Conservation (phyloP, 2,888 invertebrate genomes). For the Allolobophora icterica region DNA sequence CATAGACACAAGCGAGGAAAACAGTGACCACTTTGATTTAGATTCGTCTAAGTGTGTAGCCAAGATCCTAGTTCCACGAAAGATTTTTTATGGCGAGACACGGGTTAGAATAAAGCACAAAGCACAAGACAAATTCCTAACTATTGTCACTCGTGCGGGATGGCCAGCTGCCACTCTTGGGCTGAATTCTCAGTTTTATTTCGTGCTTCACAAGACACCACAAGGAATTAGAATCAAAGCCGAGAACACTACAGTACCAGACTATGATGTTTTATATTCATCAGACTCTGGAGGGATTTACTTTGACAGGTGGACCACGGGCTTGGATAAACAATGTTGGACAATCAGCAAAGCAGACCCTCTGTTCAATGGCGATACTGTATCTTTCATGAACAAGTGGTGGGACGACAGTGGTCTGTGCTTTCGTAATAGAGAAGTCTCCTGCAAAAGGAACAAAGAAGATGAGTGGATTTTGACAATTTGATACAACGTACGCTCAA, state of each 20-base stretch:
- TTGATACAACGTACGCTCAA: not conserved
- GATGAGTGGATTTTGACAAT: not conserved
- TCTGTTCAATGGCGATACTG: not conserved
- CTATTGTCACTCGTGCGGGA: not conserved
- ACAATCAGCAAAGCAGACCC: not conserved
- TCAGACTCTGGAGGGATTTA: not conserved
- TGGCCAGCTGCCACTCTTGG: not conserved
- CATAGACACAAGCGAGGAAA: no score
- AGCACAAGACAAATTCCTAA: not conserved
- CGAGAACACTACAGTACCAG: not conserved
- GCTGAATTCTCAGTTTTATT: not conserved
- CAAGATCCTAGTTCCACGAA: not conserved
- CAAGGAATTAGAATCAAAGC: not conserved
- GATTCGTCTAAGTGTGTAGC: not conserved
- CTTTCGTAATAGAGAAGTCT: not conserved
- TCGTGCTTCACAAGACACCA: not conserved
- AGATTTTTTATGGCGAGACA: not conserved
- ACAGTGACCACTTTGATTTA: not conserved
- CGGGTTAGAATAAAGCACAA: not conserved
- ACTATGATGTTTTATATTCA: not conserved
- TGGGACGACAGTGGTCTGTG: not conserved
- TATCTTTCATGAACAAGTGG: not conserved
- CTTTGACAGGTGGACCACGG: not conserved
- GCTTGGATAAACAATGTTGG: not conserved
- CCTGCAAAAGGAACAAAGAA: not conserved